phyloP scores from a whole-genome alignment of 2,797 vertebrate genomes.

The Spinibarbus caldwelli region DNA sequence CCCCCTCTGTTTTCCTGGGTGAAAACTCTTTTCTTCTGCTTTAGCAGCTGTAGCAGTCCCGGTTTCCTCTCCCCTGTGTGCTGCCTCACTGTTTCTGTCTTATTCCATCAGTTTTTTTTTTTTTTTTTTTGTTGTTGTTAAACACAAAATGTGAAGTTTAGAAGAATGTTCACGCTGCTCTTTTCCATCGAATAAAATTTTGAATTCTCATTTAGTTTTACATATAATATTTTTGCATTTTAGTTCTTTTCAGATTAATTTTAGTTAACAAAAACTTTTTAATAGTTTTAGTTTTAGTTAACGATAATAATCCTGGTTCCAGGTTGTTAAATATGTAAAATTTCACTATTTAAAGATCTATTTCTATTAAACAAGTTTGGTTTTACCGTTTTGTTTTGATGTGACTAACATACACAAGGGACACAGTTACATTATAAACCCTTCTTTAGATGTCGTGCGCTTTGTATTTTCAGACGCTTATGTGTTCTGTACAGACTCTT shows the following conservation, averaged over 20 bases:
- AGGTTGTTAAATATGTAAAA: not conserved
- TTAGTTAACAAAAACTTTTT: too few relatives aligned
- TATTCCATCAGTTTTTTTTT: not conserved
- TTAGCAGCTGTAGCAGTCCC: slow-evolving; percentile 8
- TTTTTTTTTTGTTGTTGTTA: too few relatives aligned
- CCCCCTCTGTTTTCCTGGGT: not conserved
- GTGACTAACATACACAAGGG: slow-evolving; percentile 3
- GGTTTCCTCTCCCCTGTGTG: not conserved
- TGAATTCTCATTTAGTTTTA: too few relatives aligned
- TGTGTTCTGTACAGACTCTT: slow-evolving; percentile 16
- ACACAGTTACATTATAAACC: slow-evolving; percentile 3
- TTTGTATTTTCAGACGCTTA: slow-evolving; percentile 25
- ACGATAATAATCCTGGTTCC: not conserved
- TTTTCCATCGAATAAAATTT: not conserved
- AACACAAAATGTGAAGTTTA: not conserved
- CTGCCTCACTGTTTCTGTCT: not conserved
- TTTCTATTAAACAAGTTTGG: not conserved
- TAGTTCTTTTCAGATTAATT: too few relatives aligned
- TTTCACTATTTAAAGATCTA: not conserved
- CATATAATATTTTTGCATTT: too few relatives aligned
- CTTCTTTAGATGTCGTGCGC: not conserved
- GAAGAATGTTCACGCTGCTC: not conserved
- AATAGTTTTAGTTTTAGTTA: too few relatives aligned
- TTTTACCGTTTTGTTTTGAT: slow-evolving; percentile 29
- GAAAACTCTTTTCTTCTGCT: not conserved